phyloP scores from a whole-genome alignment of 2,888 invertebrate species.

The Hydropsyche betteni region DNA sequence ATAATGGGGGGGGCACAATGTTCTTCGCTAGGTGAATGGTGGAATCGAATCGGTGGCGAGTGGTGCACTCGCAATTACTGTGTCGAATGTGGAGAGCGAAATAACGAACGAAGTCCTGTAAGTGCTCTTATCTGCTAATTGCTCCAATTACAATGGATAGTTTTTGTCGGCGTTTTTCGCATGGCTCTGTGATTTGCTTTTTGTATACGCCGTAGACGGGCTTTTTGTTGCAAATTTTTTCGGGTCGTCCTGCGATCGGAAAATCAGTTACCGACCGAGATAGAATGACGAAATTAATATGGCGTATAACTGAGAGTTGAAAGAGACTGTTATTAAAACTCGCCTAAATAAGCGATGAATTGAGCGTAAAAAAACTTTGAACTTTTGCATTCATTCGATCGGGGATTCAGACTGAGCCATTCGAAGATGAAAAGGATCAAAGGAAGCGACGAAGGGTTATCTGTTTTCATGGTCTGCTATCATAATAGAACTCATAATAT shows the following conservation, averaged over 20 bases:
- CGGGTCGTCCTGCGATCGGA: neutral
- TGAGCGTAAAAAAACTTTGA: constrained; percentile 5
- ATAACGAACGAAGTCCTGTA: constrained; percentile 42
- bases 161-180: constrained; percentile 29
- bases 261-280: too few species aligned
- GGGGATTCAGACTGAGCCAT: neutral
- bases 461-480: constrained; percentile 8
- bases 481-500: neutral
- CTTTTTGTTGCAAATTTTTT: neutral
- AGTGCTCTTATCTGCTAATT: constrained; percentile 43
- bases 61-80: constrained; percentile 47
- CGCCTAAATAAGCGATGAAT: too few species aligned
- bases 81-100: constrained; percentile 46
- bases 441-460: neutral
- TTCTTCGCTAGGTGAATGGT: neutral
- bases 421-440: constrained; percentile 2
- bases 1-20: neutral
- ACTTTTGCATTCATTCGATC: neutral
- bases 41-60: neutral
- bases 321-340: too few species aligned
- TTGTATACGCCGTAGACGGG: neutral
- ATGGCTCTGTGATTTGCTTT: constrained; percentile 19
- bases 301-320: too few species aligned
- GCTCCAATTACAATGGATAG: constrained; percentile 41
- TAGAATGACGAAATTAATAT: too few species aligned